These are phyloP conservation scores for Oppia nitens DNA, from an alignment of 1,140 invertebrate genomes.

Conservation along the genomic window DNA sequence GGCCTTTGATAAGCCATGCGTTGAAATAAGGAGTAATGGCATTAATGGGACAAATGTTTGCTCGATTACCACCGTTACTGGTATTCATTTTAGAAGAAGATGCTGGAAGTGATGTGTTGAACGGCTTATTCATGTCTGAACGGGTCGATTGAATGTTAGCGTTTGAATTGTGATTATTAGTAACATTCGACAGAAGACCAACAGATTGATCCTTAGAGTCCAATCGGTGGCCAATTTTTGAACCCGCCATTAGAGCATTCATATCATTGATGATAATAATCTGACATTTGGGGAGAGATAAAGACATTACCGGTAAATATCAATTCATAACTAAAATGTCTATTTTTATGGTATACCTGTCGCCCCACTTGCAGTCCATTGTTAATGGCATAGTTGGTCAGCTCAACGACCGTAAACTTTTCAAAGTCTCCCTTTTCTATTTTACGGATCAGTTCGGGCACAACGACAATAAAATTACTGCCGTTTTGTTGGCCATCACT, in stretches of 20 bases:
- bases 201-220: not conserved
- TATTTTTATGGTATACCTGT: not conserved
- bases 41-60: conserved; percentile 10
- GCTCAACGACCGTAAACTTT: not conserved
- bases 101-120: no score
- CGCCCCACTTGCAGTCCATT: not conserved
- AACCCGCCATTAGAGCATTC: not conserved
- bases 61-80: no score
- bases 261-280: not conserved
- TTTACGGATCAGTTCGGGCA: not conserved
- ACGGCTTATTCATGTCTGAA: no score
- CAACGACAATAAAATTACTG: conserved; percentile 3
- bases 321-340: not conserved
- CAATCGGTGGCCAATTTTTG: not conserved
- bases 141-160: no score
- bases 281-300: not conserved
- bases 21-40: conserved; percentile 11
- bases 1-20: conserved; percentile 9
- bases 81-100: no score
- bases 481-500: not conserved
- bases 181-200: not conserved
- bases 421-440: conserved; percentile 7
- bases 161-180: not conserved
- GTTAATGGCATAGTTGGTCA: not conserved
- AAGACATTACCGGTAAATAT: not conserved